phyloP scores from a whole-genome alignment of 2,113 vertebrate species.

The Poeciliopsis turrubarensis region DNA sequence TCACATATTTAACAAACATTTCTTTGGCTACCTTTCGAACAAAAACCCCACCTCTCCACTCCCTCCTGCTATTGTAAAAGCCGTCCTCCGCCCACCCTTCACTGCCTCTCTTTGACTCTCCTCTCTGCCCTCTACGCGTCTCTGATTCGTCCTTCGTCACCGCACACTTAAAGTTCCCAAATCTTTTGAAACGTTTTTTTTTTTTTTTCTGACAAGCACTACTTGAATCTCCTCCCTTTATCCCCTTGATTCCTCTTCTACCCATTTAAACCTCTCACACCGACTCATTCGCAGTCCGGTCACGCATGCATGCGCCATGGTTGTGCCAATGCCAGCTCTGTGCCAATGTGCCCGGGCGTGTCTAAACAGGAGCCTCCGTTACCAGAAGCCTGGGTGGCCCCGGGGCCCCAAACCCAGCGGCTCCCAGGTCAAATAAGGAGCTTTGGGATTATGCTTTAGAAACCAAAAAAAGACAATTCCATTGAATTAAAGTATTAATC shows the following conservation, averaged over 20 bases:
- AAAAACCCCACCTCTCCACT: slow-evolving; percentile 48
- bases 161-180: slow-evolving; percentile 54
- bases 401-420: slow-evolving; percentile 33
- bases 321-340: slow-evolving; percentile 79
- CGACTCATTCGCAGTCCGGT: slow-evolving; percentile 77
- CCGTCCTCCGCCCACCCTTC: slow-evolving; percentile 51
- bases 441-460: slow-evolving; percentile 42
- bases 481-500: slow-evolving; percentile 13
- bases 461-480: slow-evolving; percentile 32
- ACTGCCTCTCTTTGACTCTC: slow-evolving; percentile 59
- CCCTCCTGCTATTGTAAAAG: slow-evolving; percentile 55
- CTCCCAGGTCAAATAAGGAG: slow-evolving; percentile 63
- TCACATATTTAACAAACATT: slow-evolving; percentile 36
- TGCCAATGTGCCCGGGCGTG: slow-evolving; percentile 75
- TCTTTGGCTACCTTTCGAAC: slow-evolving; percentile 54
- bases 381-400: slow-evolving; percentile 31
- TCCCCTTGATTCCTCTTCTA: slow-evolving; percentile 64
- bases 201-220: slow-evolving; percentile 49
- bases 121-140: slow-evolving; percentile 43
- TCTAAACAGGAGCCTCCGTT: slow-evolving; percentile 62
- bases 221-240: slow-evolving; percentile 54
- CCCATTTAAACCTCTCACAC: slow-evolving; percentile 64
- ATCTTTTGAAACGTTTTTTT: slow-evolving; percentile 61
- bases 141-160: slow-evolving; percentile 60
- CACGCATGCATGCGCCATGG: slow-evolving; percentile 81